Evolutionary conservation across 2,888 invertebrate genomes (phyloP).

Genomic region (Syrista parreyssii): DNA sequence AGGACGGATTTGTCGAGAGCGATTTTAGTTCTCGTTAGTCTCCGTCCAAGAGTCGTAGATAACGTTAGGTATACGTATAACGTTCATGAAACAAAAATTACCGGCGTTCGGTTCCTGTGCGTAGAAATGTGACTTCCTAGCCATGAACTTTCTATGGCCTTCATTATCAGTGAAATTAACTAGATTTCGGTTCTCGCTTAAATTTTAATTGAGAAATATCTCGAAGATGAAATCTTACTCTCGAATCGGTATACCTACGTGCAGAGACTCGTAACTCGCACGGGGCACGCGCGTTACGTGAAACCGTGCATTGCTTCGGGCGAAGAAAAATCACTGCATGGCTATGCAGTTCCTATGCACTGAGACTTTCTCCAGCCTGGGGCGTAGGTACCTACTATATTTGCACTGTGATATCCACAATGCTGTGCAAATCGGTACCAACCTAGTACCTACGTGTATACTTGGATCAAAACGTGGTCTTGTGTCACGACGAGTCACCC

Average conservation of each 20-base stretch:
- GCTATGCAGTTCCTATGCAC: conserved; percentile 5
- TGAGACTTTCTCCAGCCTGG: conserved; percentile 39
- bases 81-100: background rate
- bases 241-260: background rate
- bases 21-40: background rate
- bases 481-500: background rate
- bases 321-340: background rate
- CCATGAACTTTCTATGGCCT: background rate
- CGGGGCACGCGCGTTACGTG: conserved; percentile 40
- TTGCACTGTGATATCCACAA: background rate
- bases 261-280: background rate
- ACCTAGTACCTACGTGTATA: background rate
- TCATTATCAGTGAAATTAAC: background rate
- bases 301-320: conserved; percentile 31
- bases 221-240: background rate
- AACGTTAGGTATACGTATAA: background rate
- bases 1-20: background rate
- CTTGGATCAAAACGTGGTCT: background rate
- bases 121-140: background rate
- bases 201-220: background rate
- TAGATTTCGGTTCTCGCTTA: background rate
- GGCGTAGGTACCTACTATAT: conserved; percentile 13
- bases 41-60: background rate
- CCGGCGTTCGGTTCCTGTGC: background rate
- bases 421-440: background rate